Evolutionary conservation across 2,797 vertebrate genomes (phyloP), one percentile per base, ranked within the genome.

Genomic region (Menidia menidia): DNA sequence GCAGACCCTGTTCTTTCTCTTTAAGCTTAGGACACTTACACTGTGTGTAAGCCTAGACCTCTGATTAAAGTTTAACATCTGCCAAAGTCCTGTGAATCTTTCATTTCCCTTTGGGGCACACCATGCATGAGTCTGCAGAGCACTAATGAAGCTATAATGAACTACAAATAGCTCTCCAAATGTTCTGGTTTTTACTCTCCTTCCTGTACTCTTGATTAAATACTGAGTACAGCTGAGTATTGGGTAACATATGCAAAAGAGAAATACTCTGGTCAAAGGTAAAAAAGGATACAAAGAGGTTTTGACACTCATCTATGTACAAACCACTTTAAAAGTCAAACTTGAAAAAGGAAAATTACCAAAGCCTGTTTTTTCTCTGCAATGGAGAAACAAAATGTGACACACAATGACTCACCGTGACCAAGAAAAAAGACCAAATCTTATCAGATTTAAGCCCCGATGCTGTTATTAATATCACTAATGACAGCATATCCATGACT

Each of bases 71-170:
- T 83, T 62, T 81, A 90, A 90, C 88, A 90, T 90, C 85, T 87
- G 86, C 75, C 88, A 87, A 88, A 90, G 81, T 88, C 82, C 74
- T 84, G 81, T 87, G 85, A 90, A 92, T 93, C 87, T 90, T 90
- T 89, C 70, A 83, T 90, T 90, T 87, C 79, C 80, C 88, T 88
- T 74, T 39, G 75, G 82, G 88, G 79, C 62, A 58, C 79, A 64
- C 64, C 67, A 13, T 81, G 72, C 58, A 83, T 82, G 89, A 83
- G 75, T 73, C 78, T 57, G 82, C 72, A 64, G 80, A 80, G 74
- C 72, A 60, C 78, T 87, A 91, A 92, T 91, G 87, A 90, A 90
- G 83, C 80, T 70, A 73, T 89, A 92, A 91, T 88, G 87, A 92
- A 82, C 72, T 87, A 80, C 87, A 89, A 91, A 92, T 86, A 86